phyloP scores from a whole-genome alignment of 2,113 vertebrate species.

The Hyla sarda region DNA sequence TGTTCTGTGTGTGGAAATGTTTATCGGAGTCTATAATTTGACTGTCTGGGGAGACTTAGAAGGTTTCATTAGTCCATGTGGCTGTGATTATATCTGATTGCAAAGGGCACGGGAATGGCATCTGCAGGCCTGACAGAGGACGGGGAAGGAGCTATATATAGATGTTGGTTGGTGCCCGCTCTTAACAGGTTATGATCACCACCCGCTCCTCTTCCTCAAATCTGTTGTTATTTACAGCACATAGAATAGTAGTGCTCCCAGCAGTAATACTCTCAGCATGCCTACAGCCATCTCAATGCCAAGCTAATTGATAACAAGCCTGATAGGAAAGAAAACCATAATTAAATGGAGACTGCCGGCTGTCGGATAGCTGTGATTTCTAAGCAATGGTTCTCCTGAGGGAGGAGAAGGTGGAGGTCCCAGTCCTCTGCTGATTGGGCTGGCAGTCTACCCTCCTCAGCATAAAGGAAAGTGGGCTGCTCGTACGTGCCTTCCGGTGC shows the following conservation, averaged over 20 bases:
- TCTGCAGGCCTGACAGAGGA: slow-evolving; percentile 9
- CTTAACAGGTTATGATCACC: not conserved
- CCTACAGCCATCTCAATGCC: not conserved
- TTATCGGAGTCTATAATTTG: not conserved
- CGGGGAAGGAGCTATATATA: slow-evolving; percentile 16
- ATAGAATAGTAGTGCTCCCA: not conserved
- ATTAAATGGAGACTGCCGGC: slow-evolving; percentile 40
- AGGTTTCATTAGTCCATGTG: slow-evolving; percentile 34
- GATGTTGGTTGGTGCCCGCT: not conserved
- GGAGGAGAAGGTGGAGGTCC: slow-evolving; percentile 28
- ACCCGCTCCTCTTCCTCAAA: not conserved
- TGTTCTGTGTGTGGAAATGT: not conserved
- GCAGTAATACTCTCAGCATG: not conserved
- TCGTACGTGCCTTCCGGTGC: slow-evolving; percentile 4
- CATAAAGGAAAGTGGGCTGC: not conserved
- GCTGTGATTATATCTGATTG: slow-evolving; percentile 47
- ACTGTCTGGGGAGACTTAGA: not conserved
- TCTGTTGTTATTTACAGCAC: slow-evolving; percentile 3
- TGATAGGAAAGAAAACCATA: not conserved
- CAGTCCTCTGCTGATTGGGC: not conserved
- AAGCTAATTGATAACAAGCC: slow-evolving; percentile 11
- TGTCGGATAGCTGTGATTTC: slow-evolving; percentile 6
- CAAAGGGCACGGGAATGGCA: slow-evolving; percentile 14
- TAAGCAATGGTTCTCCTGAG: not conserved
- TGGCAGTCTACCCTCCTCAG: not conserved